phyloP scores from a whole-genome alignment of 2,888 invertebrate genomes.

The Philopedon plagiatum region DNA sequence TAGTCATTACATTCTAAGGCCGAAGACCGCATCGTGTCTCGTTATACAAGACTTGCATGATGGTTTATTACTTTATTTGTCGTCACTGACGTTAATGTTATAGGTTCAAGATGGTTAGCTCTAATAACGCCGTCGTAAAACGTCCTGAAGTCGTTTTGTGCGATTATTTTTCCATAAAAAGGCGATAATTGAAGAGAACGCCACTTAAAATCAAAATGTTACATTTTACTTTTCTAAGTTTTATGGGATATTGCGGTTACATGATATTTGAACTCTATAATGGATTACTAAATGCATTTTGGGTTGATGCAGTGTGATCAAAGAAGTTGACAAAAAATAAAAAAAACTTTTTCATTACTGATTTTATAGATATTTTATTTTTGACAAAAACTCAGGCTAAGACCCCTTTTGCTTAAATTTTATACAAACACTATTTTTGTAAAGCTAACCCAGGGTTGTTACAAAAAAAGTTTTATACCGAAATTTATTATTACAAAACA shows the following conservation, averaged over 20 bases:
- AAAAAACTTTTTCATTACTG: too few species aligned
- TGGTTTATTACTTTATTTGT: constrained; percentile 45
- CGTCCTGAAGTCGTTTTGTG: constrained; percentile 30
- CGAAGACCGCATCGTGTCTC: constrained; percentile 30
- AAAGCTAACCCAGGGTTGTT: too few species aligned
- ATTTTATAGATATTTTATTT: too few species aligned
- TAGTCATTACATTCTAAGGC: constrained; percentile 28
- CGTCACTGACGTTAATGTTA: constrained; percentile 40
- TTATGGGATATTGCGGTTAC: constrained; percentile 4
- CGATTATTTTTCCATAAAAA: constrained; percentile 45
- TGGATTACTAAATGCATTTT: too few species aligned
- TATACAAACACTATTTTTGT: too few species aligned
- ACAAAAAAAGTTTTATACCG: too few species aligned
- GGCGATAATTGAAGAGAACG: constrained; percentile 39
- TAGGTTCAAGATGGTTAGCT: constrained; percentile 42
- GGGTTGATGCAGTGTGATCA: too few species aligned
- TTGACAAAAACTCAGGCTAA: too few species aligned
- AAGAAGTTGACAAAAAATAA: too few species aligned
- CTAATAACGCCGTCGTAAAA: constrained; percentile 41
- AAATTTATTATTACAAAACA: too few species aligned
- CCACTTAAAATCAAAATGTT: constrained; percentile 36
- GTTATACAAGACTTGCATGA: constrained; percentile 39
- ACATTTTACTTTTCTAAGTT: constrained; percentile 22
- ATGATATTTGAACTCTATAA: neutral
- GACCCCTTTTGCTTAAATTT: too few species aligned